Evolutionary conservation across 2,113 vertebrate species (phyloP), one percentile per base, ranked within the genome.

Genomic region (Campylorhamphus procurvoides): DNA sequence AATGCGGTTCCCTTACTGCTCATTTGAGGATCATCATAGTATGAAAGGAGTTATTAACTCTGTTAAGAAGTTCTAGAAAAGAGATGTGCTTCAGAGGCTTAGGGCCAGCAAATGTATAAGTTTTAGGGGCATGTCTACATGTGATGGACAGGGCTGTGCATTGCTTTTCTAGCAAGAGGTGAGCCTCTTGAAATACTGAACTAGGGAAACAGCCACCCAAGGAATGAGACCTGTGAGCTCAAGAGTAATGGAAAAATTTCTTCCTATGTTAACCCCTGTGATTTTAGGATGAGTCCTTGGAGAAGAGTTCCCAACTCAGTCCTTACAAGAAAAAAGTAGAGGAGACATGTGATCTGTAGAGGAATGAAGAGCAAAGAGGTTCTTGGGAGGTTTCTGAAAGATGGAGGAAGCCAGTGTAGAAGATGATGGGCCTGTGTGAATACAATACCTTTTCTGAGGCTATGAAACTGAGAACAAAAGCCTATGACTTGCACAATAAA

Each of bases 331-430:
- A 79, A 9, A 68, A 68, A 56, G 53, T 39, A 52, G 39, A 16
- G 33, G 6, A 74, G 14, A 46, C 17, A 14, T 0, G 1, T 1
- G 3, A 50, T 53, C 22, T 44, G 10, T 35, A 71, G 46, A 75
- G 33, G 17, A 49, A 89, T 44, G 35, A 74, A 33, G 11, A 68
- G 16, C 59, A 33, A 10, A 88, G 17, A 74, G 13, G 8, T 46
- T 78, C 18, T 77, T 17, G 39, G 35, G 27, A 82, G 14, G 18
- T 47, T 90, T 89, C 52, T 60, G 35, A 64, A 53, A 52, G 25
- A 29, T 23, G 22, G 46, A 90, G 18, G 16, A 94, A 79, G 17
- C 1, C 35, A 64, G 5, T 8, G 5, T 14, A 64, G 50, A 82
- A 58, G 39, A 18, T 12, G 18, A 66, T 39, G 28, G 6, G 11